A percentile compares a stretch with the other conserved stretches of the same genome.
These are phyloP conservation scores for Drosophila maculinotata DNA, from an alignment of 2,888 invertebrate genomes.

Conservation along the genomic window DNA sequence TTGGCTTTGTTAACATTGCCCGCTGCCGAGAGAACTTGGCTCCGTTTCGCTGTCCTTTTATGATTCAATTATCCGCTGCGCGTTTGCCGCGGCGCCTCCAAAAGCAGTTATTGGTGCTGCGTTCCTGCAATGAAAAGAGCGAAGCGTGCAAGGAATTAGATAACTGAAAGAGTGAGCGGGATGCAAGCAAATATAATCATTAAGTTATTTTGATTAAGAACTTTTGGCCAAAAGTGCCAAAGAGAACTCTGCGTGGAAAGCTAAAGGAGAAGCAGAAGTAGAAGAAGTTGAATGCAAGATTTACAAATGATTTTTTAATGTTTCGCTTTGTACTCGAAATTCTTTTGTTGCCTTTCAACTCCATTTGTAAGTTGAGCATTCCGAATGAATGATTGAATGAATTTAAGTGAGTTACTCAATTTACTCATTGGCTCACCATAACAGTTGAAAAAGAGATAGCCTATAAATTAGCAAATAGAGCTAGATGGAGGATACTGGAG, in stretches of 20 bases:
- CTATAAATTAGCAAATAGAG: slow-evolving; percentile 14
- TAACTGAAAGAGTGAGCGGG: slow-evolving; percentile 37
- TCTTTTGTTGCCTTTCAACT: slow-evolving; percentile 7
- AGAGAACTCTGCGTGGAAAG: slow-evolving; percentile 37
- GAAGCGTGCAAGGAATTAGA: slow-evolving; percentile 45
- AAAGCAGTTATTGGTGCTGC: slow-evolving; percentile 51
- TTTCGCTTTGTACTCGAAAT: slow-evolving; percentile 24
- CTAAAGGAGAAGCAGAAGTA: slow-evolving; percentile 2
- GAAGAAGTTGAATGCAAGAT: slow-evolving; percentile 1
- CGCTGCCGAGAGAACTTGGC: slow-evolving; percentile 48
- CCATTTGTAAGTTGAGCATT: too few species aligned
- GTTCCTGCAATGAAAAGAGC: slow-evolving; percentile 37
- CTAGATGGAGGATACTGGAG: not conserved
- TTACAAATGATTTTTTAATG: slow-evolving; percentile 52
- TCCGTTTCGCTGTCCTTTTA: slow-evolving; percentile 51
- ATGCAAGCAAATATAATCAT: slow-evolving; percentile 75
- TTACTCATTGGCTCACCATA: slow-evolving; percentile 17
- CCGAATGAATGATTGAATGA: slow-evolving; percentile 1
- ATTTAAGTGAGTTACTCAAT: slow-evolving; percentile 19
- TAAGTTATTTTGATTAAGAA: slow-evolving; percentile 81
- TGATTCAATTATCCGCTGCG: slow-evolving; percentile 67
- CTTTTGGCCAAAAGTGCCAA: slow-evolving; percentile 67
- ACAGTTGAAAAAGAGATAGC: slow-evolving; percentile 1
- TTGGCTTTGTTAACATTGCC: slow-evolving; percentile 79
- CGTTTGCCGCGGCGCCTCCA: slow-evolving; percentile 52